A percentile compares a stretch with the other conserved stretches of the same genome.
Conservation (phyloP, 2,113 vertebrate species). For the Bos indicus region DNA sequence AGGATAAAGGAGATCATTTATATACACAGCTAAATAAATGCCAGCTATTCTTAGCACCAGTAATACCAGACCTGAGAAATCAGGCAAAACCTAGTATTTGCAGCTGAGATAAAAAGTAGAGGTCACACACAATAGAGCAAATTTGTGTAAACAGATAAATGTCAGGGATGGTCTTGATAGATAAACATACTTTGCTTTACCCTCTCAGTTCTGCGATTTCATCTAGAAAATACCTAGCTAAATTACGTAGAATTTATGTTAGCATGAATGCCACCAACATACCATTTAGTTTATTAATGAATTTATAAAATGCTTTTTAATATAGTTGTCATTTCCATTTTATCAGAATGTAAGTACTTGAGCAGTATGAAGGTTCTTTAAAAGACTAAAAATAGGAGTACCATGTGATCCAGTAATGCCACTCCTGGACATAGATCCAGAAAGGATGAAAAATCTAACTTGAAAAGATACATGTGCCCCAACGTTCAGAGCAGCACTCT, state of each 20-base stretch:
- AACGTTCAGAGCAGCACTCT: background rate
- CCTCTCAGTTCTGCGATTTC: background rate
- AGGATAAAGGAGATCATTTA: constrained; percentile 9
- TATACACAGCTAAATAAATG: background rate
- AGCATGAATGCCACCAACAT: background rate
- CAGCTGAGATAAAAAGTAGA: constrained; percentile 25
- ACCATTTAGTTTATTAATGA: background rate
- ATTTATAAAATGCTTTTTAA: background rate
- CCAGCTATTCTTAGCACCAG: constrained; percentile 27
- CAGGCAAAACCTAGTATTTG: constrained; percentile 27
- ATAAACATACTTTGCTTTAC: background rate
- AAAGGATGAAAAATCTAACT: background rate
- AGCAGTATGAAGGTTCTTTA: background rate
- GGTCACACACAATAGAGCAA: background rate
- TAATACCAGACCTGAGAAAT: constrained; percentile 32
- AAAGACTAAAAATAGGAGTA: background rate
- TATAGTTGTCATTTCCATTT: background rate
- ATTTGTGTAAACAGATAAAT: constrained; percentile 34
- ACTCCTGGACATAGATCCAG: background rate
- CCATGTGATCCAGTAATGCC: background rate
- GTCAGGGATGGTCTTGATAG: background rate
- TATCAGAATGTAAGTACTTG: background rate
- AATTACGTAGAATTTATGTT: background rate
- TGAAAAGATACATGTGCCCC: background rate
- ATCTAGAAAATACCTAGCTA: background rate